Base-by-base conservation (phyloP, 1,140 invertebrate species). In the Tachypleus tridentatus region DNA sequence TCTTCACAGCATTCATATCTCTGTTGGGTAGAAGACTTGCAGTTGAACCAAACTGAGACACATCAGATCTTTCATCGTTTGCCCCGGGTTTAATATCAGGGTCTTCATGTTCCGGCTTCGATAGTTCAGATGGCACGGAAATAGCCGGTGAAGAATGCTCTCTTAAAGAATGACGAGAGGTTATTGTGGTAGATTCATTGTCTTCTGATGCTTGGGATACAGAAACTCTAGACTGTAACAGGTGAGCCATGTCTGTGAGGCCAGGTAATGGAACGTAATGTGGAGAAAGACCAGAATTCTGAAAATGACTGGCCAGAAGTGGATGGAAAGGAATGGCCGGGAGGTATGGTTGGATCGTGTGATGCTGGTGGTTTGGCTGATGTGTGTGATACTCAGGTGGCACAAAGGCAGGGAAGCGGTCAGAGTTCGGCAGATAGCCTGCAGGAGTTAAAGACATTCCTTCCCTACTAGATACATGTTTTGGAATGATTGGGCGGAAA, bases 1-100 rank as follows among this genome's bases (percentile, higher is more conserved):
- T 81, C 72, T 87, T 85, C 5, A 88, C 84, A 4, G 81, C 82
- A 67, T 85, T 82, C 8, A 84, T 74, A 64, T 80, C 77, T 29
- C 74, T 57, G 48, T 62, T 64, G 49, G 64, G 52, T 51, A 53
- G 58, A 7, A 11, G 9, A 29, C 6, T 49, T 51, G 63, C 29
- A 29, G 29, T 29, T 29, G 29, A 29, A 29, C 29, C 29, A 29
- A 29, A 29, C 29, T 29, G 29, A 29, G 29, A 29, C 29, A 29
- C 29, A 29, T 29, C 29, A 29, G 29, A 29, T 29, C 29, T 29
- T 29, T 29, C 29, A 29, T 29, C 29, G 29, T 29, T 29, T 29
- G 29, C 29, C 29, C 2, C 29, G 29, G 29, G 29, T 29, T 29
- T 29, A 29, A 29, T 29, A 29, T 29, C 29, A 29, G 29, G 29